phyloP scores from a whole-genome alignment of 2,888 invertebrate genomes.

The Latheticus oryzae region DNA sequence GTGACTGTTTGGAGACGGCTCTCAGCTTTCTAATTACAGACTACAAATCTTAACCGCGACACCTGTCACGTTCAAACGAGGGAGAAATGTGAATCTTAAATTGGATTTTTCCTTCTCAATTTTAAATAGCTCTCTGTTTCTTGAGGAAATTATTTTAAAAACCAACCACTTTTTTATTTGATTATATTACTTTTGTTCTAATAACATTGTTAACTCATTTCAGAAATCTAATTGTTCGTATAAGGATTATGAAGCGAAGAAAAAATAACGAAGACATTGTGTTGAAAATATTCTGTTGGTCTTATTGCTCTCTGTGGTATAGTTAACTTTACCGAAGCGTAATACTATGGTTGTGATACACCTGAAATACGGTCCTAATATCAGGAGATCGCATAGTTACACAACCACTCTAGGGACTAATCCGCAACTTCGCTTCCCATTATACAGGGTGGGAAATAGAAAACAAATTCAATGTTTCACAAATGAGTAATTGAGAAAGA shows the following conservation, averaged over 20 bases:
- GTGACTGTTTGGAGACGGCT: slow-evolving; percentile 60
- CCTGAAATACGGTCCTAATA: slow-evolving; percentile 63
- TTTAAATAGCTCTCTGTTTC: slow-evolving; percentile 43
- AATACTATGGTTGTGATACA: slow-evolving; percentile 55
- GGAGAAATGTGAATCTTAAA: slow-evolving; percentile 60
- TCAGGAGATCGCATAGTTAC: slow-evolving; percentile 52
- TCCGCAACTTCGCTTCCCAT: slow-evolving; percentile 52
- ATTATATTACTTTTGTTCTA: slow-evolving; percentile 16
- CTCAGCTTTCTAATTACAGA: slow-evolving; percentile 65
- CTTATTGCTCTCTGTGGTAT: slow-evolving; percentile 60
- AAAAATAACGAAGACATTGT: slow-evolving; percentile 47
- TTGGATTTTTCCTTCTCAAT: slow-evolving; percentile 60
- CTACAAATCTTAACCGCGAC: slow-evolving; percentile 64
- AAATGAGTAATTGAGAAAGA: too few relatives aligned
- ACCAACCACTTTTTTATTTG: slow-evolving; percentile 13
- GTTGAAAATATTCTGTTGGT: slow-evolving; percentile 60
- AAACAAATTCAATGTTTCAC: slow-evolving; percentile 7
- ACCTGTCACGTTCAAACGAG: slow-evolving; percentile 60
- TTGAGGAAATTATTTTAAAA: slow-evolving; percentile 40
- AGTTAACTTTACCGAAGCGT: slow-evolving; percentile 55
- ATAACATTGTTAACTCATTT: background rate
- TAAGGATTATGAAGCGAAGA: slow-evolving; percentile 41
- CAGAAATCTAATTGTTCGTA: slow-evolving; percentile 28
- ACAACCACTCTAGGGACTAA: slow-evolving; percentile 49
- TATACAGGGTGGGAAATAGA: slow-evolving; percentile 45